Evolutionary conservation across 2,797 vertebrate species (phyloP), one percentile per base, ranked within the genome.

Genomic region (Sebastes kiyomatsui): DNA sequence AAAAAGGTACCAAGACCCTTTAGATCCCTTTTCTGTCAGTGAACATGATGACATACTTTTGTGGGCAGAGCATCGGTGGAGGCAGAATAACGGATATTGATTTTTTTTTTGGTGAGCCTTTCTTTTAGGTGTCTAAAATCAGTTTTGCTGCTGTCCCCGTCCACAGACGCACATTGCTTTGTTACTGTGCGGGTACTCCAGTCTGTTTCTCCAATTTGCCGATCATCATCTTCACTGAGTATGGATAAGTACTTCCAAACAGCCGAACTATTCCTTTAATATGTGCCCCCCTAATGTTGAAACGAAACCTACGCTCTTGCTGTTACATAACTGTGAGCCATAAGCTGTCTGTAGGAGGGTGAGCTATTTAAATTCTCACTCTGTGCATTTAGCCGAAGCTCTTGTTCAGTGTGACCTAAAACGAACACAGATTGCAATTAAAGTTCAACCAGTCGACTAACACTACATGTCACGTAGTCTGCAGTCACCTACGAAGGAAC

Each of bases 271-370:
- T 22, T n/a, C 52, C 52, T 54, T n/a, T 59, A 28, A 59, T 28
- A 18, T 60, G 58, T 60, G 16, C 8, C 12, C 25, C 4, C 7
- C 14, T 16, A 16, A 13, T 32, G 9, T 20, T 30, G 59, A 60
- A 60, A 60, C 4, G 1, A 60, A 60, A 30, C 58, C 20, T 33
- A 62, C 7, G 33, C 35, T 23, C 62, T 66, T 6, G 62, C 74
- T 12, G 71, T 87, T 89, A 72, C 30, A 66, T 82, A 85, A 81
- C 32, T 42, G 28, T 58, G n/a, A 77, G 80, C 32, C 69, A 62
- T 70, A 72, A 69, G 78, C 75, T 68, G 76, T 49, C 67, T 77
- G 72, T 52, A 67, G 54, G 68, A 83, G 61, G 75, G 27, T 12
- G 32, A 74, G 58, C 10, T 55, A 69, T 83, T 80, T 65, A 55